phyloP scores from a whole-genome alignment of 2,797 vertebrate genomes.

The Micrastur ruficollis region DNA sequence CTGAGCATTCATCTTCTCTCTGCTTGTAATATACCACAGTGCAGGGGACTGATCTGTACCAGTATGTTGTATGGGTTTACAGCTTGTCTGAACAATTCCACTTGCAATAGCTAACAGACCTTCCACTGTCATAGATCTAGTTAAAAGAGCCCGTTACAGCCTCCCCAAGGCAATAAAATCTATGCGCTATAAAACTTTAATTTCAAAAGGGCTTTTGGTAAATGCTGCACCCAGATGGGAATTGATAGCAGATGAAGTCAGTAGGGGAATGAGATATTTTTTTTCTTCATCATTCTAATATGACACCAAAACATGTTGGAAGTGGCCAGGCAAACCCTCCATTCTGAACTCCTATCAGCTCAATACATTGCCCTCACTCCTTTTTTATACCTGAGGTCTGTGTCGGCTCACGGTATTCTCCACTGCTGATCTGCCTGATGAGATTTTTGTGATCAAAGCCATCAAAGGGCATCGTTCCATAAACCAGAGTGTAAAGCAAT shows the following conservation, averaged over 20 bases:
- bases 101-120: slow-evolving; percentile 31
- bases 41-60: neutral
- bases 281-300: neutral
- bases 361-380: neutral
- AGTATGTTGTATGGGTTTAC: neutral
- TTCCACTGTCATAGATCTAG: slow-evolving; percentile 8
- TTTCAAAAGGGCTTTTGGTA: neutral
- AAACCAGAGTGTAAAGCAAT: slow-evolving; percentile 96
- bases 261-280: neutral
- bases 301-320: neutral
- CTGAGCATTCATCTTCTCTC: neutral
- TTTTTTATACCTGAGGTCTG: slow-evolving; percentile 91
- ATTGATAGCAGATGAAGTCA: slow-evolving; percentile 22
- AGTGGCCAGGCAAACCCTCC: neutral
- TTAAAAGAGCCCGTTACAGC: neutral
- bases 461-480: slow-evolving; percentile 98
- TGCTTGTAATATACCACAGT: neutral
- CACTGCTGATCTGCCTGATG: slow-evolving; percentile 98
- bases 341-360: neutral
- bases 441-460: slow-evolving; percentile 98
- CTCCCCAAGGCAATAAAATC: slow-evolving; percentile 17
- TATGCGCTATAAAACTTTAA: neutral
- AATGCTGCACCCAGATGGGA: neutral
- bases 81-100: slow-evolving; percentile 25
- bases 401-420: slow-evolving; percentile 96